Evolutionary conservation across 2,797 vertebrate genomes (phyloP).

Genomic region (Poecile montanus): DNA sequence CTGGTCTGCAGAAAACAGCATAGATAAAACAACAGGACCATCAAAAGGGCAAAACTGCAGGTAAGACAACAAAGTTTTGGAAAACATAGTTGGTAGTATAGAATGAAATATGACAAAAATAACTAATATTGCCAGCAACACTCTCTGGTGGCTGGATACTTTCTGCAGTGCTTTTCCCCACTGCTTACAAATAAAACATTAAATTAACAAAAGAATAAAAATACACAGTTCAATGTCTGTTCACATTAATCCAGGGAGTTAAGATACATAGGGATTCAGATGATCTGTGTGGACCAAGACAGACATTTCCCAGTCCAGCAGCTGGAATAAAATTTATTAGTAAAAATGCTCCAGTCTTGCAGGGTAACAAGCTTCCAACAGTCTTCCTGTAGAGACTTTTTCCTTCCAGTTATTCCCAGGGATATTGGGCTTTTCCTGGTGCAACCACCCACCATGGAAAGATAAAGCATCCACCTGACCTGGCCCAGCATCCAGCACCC

Average conservation of each 20-base stretch:
- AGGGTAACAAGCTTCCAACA: neutral
- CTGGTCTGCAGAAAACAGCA: neutral
- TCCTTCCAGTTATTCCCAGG: neutral
- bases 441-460: neutral
- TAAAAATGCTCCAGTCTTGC: neutral
- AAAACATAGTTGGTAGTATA: neutral
- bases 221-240: neutral
- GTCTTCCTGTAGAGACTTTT: neutral
- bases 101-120: neutral
- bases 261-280: rapidly evolving
- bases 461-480: neutral
- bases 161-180: neutral
- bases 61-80: neutral
- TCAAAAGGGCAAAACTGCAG: neutral
- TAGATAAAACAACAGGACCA: neutral
- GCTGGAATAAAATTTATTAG: neutral
- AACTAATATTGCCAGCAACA: rapidly evolving
- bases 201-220: neutral
- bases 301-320: neutral
- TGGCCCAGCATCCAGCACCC: neutral
- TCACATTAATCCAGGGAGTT: neutral
- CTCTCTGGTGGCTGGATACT: neutral
- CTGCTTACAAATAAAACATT: neutral
- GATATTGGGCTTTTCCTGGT: neutral
- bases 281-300: neutral